These are phyloP conservation scores for Ceyx melanurus DNA, from an alignment of 2,113 vertebrate species.

Conservation along the genomic window DNA sequence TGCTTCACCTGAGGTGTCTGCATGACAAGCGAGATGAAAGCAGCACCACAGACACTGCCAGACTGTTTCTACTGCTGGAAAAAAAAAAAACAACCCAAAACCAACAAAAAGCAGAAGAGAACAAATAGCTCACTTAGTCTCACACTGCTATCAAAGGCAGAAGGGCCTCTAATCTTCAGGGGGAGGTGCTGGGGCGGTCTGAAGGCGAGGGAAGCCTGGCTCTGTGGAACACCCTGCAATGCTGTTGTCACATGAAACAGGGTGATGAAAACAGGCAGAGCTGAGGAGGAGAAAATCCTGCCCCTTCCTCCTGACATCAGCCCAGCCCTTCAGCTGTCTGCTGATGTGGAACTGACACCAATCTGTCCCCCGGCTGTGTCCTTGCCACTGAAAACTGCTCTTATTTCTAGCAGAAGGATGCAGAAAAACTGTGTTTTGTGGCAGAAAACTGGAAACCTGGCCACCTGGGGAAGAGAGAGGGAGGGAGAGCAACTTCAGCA, in stretches of 20 bases:
- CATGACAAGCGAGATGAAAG: neutral
- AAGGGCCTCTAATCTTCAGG: conserved; percentile 6
- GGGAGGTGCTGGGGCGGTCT: neutral
- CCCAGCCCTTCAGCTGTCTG: neutral
- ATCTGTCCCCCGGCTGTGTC: neutral
- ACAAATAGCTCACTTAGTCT: conserved; percentile 38
- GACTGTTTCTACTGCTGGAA: neutral
- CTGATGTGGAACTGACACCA: fast-evolving
- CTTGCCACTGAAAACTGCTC: neutral
- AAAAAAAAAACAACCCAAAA: neutral
- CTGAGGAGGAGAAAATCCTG: neutral
- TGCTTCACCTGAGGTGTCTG: fast-evolving
- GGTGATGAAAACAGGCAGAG: neutral
- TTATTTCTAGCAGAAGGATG: neutral
- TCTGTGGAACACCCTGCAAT: neutral
- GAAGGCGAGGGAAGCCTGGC: neutral
- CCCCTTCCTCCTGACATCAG: neutral
- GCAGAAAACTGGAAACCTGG: neutral
- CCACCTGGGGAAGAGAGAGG: neutral
- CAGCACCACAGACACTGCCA: neutral
- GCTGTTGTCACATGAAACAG: neutral
- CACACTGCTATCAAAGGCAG: neutral
- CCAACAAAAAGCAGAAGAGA: neutral
- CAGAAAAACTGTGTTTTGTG: neutral
- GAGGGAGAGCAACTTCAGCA: neutral